phyloP scores from a whole-genome alignment of 2,888 invertebrate genomes.

The Tetragonula carbonaria region DNA sequence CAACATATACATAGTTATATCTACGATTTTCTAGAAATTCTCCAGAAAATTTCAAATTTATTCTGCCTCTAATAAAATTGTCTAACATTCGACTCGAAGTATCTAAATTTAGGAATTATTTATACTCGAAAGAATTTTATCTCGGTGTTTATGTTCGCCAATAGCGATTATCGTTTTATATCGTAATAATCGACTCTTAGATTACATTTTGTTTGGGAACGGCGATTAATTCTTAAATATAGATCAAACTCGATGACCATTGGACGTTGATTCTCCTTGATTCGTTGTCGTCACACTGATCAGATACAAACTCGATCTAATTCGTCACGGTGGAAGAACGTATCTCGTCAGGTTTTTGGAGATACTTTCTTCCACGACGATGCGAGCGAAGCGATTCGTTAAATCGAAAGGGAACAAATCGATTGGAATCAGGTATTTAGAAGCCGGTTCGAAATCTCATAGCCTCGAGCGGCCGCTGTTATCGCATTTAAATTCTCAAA shows the following conservation, averaged over 20 bases:
- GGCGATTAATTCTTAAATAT: not conserved
- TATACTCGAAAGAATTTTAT: not conserved
- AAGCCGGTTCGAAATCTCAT: constrained; percentile 39
- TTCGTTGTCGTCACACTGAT: not conserved
- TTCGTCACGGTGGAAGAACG: not conserved
- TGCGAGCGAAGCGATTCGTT: not conserved
- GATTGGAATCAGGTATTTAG: not conserved
- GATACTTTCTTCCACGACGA: not conserved
- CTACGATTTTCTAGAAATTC: too few species aligned
- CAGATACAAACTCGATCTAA: not conserved
- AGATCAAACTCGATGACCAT: not conserved
- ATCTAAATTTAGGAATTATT: not conserved
- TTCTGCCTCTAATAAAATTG: not conserved
- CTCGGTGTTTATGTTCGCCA: not conserved
- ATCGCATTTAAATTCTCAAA: not conserved
- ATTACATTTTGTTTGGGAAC: not conserved
- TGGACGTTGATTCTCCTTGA: not conserved
- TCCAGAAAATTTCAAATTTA: too few species aligned
- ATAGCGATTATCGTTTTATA: not conserved
- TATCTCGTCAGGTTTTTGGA: not conserved
- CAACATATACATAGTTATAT: too few species aligned
- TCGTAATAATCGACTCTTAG: not conserved
- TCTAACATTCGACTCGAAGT: too few species aligned
- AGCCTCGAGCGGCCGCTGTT: not conserved
- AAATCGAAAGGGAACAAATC: constrained; percentile 1